A percentile compares a stretch with the other conserved stretches of the same genome.
phyloP scores from a whole-genome alignment of 2,113 vertebrate genomes.

The human (Homo sapiens) region GRCh38 chrX:97329001-97329500 shows the following conservation, averaged over 20 bases:
- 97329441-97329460: background rate
- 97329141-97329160: conserved; percentile 60
- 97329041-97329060: conserved; percentile 46
- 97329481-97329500: background rate
- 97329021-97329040: conserved; percentile 41
- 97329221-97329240: conserved; percentile 58
- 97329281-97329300: conserved; percentile 45
- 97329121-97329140: conserved; percentile 40
- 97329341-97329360: background rate
- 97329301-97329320: background rate
- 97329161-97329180: conserved; percentile 64
- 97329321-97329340: conserved; percentile 4
- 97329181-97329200: conserved; percentile 66
- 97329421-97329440: background rate
- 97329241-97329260: conserved; percentile 50
- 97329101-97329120: conserved; percentile 61
- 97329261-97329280: conserved; percentile 38
- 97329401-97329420: background rate
- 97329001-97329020: conserved; percentile 51
- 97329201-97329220: conserved; percentile 53
- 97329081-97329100: conserved; percentile 56
- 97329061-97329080: conserved; percentile 62
- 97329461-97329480: background rate
- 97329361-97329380: conserved; percentile 27
- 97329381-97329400: background rate